Evolutionary conservation across 2,888 invertebrate genomes (phyloP), one percentile per base, ranked within the genome.

Genomic region (Campaea margaritaria): DNA sequence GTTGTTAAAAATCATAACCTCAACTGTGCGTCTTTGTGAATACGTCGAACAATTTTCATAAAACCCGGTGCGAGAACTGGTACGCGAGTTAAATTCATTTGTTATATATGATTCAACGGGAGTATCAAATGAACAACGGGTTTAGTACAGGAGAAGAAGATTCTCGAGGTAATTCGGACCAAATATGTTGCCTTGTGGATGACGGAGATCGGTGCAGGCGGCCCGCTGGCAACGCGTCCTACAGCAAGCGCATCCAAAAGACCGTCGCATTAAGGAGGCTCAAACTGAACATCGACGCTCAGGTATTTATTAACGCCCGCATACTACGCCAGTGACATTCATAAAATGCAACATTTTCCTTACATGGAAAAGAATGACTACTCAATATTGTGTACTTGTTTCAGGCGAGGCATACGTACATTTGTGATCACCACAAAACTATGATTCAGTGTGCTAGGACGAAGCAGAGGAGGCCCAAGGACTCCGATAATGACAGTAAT

Each of bases 221-320:
- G 80, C 94, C 96, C 57, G 98, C 98, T 72, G 97, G 98, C 67
- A 97, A 98, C 93, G 99, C 99, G 72, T 97, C 98, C 45, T 99
- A 99, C 91, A 98, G 97, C 89, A 99, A 99, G 87, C 95, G 98
- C 72, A 98, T 99, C 76, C 98, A 99, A 89, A 99, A 98, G 87
- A 98, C 97, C 58, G 98, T 98, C 36, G 96, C 97, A 52, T 98
- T 98, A 81, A 94, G 97, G 78, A 95, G 97, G 77, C 94, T 99
- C 42, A 97, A 97, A 83, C 95, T 99, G 42, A 96, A 95, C 83
- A 95, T 97, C 73, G 98, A 99, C 91, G 95, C 86, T 64, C 90
- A 91, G 86, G 90, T 91, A 74, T 48, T 47, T 60, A 57, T 46
- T 31, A 12, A 15, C 8, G 16, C 36, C 9, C 39, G 15, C 45